These are phyloP conservation scores for Metallyticus violacea DNA, from an alignment of 2,888 invertebrate species.

Conservation along the genomic window DNA sequence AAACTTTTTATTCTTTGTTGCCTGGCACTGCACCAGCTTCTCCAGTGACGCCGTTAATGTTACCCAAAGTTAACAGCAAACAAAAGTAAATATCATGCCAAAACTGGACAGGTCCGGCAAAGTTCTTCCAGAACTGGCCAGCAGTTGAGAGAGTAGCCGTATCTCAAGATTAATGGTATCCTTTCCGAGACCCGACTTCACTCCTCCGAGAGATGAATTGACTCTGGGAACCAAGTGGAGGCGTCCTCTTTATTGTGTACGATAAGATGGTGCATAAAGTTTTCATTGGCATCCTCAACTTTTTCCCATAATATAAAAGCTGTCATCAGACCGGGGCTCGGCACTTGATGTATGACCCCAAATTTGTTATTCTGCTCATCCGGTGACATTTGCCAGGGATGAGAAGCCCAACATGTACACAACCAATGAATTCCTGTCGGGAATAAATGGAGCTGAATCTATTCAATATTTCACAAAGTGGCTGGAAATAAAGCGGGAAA, in stretches of 20 bases:
- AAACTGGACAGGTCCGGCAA: not conserved
- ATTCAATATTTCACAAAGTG: not conserved
- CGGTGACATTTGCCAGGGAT: not conserved
- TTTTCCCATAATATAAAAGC: not conserved
- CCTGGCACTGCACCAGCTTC: not conserved
- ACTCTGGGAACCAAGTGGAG: not conserved
- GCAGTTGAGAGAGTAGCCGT: not conserved
- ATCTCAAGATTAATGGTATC: not conserved
- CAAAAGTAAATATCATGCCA: not conserved
- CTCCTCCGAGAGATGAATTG: not conserved
- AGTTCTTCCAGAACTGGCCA: not conserved
- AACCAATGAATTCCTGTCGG: not conserved
- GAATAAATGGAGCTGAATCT: not conserved
- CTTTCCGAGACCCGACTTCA: not conserved
- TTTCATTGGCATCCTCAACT: not conserved
- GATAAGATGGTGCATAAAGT: not conserved
- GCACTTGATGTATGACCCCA: not conserved
- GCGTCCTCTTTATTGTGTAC: not conserved
- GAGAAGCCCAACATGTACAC: not conserved
- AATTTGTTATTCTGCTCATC: not conserved
- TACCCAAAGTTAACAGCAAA: not conserved
- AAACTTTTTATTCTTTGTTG: too few relatives aligned
- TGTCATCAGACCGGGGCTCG: not conserved
- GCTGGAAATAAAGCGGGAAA: not conserved
- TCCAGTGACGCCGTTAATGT: too few relatives aligned